Conservation (phyloP, 1,140 invertebrate genomes). For the Steinernema feltiae region DNA sequence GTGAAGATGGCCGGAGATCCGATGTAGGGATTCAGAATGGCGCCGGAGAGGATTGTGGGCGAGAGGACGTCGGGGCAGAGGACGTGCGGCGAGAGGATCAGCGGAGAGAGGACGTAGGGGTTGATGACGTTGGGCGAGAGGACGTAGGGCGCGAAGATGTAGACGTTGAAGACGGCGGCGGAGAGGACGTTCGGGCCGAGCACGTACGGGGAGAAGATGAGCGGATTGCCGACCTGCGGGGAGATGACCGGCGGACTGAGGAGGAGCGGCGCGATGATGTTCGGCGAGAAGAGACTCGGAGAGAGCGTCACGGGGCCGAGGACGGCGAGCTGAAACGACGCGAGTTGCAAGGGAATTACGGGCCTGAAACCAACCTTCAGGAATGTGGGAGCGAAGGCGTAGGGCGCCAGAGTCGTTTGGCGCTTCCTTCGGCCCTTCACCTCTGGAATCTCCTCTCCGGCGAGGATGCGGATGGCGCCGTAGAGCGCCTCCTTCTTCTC, state of each 20-base stretch:
- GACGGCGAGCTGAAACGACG: slow-evolving; percentile 24
- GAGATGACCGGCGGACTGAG: slow-evolving; percentile 35
- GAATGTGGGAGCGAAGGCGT: slow-evolving; percentile 28
- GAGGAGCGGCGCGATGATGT: slow-evolving; percentile 29
- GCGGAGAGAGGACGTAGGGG: slow-evolving; percentile 39
- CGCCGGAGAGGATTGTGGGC: slow-evolving; percentile 35
- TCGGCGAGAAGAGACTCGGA: slow-evolving; percentile 35
- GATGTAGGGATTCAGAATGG: slow-evolving; percentile 33
- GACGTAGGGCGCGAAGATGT: slow-evolving; percentile 41
- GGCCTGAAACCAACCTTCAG: neutral
- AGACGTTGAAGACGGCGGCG: slow-evolving; percentile 39
- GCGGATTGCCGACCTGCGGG: slow-evolving; percentile 35
- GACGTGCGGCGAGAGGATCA: slow-evolving; percentile 36
- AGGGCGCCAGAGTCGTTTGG: slow-evolving; percentile 29
- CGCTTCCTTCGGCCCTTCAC: neutral
- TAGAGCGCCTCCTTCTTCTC: slow-evolving; percentile 25
- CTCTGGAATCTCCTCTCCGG: slow-evolving; percentile 17
- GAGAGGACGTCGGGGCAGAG: slow-evolving; percentile 39
- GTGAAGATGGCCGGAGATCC: slow-evolving; percentile 38
- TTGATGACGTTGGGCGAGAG: slow-evolving; percentile 40
- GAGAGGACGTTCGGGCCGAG: slow-evolving; percentile 39
- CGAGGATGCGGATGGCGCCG: slow-evolving; percentile 29
- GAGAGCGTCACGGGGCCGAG: slow-evolving; percentile 32
- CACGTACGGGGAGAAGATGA: slow-evolving; percentile 42
- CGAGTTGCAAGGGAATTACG: neutral